phyloP scores from a whole-genome alignment of 2,113 vertebrate genomes.

The Pelmatolapia mariae region DNA sequence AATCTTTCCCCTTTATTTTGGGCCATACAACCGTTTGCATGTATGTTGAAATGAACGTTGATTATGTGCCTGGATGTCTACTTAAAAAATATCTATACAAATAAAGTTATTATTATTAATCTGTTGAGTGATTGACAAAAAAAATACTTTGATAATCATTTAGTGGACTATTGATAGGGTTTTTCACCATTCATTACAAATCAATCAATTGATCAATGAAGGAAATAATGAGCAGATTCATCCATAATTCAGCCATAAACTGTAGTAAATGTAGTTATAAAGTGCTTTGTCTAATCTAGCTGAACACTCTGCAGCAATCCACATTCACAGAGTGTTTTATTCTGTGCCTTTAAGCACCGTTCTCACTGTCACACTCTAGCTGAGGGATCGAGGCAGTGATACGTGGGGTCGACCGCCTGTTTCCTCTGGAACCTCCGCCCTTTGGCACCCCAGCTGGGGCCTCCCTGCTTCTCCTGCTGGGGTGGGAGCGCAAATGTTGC shows the following conservation, averaged over 20 bases:
- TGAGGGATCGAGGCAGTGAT: background rate
- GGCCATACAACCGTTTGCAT: too few species aligned
- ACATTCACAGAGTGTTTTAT: background rate
- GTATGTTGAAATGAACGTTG: background rate
- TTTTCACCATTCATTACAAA: background rate
- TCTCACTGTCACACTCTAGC: background rate
- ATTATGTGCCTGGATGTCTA: background rate
- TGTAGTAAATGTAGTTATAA: background rate
- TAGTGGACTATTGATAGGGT: background rate
- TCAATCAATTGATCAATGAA: background rate
- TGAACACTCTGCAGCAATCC: background rate
- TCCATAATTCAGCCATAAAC: background rate
- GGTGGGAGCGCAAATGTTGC: background rate
- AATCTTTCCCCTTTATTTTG: background rate
- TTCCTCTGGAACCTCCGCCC: rapidly evolving
- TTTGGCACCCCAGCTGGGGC: background rate
- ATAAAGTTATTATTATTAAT: background rate
- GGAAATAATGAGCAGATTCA: background rate
- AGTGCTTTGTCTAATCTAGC: background rate
- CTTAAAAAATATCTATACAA: background rate
- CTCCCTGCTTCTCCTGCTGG: background rate
- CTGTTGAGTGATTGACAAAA: background rate
- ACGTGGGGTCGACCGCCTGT: rapidly evolving
- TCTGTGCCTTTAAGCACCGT: background rate
- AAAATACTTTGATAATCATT: background rate